Percentiles rank a stretch among this genome's conserved stretches.
Conservation (phyloP, 2,797 vertebrate species). For the Falco novaeseelandiae region DNA sequence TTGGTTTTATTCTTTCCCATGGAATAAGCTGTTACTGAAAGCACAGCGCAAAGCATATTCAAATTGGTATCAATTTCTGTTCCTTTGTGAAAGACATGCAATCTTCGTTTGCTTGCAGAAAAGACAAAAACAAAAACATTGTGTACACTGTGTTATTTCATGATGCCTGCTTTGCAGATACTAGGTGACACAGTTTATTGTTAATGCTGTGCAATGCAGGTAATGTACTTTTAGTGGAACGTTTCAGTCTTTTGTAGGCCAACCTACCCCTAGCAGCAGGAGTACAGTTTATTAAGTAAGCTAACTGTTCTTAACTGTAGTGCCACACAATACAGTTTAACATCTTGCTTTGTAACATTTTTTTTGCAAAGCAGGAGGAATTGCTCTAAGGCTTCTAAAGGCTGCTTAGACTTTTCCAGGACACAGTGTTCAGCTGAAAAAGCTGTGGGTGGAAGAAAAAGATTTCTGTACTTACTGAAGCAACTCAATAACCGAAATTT, state of each 20-base stretch:
- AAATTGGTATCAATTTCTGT: not conserved
- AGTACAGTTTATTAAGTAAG: not conserved
- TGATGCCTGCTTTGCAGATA: not conserved
- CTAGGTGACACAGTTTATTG: not conserved
- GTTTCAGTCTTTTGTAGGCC: not conserved
- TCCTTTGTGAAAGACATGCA: not conserved
- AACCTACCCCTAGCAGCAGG: not conserved
- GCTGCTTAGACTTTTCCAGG: not conserved
- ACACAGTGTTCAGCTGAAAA: not conserved
- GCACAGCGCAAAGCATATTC: not conserved
- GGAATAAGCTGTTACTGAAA: not conserved
- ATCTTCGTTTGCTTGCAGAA: not conserved
- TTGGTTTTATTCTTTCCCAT: not conserved
- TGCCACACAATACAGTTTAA: not conserved
- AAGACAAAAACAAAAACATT: not conserved
- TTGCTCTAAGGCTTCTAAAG: not conserved
- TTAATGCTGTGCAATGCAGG: not conserved
- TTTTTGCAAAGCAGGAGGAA: not conserved
- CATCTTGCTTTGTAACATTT: not conserved
- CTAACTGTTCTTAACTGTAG: not conserved
- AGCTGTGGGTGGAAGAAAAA: not conserved
- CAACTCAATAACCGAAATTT: not conserved
- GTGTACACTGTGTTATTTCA: fast-evolving
- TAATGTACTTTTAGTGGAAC: not conserved
- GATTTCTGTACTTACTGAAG: not conserved